A percentile compares a stretch with the other conserved stretches of the same genome.
Evolutionary conservation across 2,888 invertebrate genomes (phyloP).

Genomic region (Microctonus aethiopoides): DNA sequence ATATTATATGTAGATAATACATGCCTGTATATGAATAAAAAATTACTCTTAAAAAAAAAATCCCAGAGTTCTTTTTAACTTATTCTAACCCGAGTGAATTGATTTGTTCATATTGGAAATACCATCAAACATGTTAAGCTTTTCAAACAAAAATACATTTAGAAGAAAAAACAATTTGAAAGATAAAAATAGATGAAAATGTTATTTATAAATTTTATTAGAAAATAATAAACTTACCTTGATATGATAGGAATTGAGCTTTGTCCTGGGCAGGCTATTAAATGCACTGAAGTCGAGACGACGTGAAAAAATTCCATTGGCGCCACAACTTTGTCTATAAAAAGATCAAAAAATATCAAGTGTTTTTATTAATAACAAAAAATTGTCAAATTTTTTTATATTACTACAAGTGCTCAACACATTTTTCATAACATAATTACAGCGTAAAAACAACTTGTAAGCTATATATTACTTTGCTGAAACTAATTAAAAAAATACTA

Average conservation of each 20-base stretch:
- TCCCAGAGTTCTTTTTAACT: background rate
- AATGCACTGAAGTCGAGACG: slow-evolving; percentile 95
- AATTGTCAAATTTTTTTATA: too few species aligned
- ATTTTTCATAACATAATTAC: background rate
- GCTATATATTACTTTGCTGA: too few species aligned
- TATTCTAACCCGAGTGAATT: too few species aligned
- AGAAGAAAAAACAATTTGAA: background rate
- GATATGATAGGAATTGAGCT: slow-evolving; percentile 98
- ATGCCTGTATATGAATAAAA: background rate
- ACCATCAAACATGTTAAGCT: background rate
- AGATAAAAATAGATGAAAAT: background rate
- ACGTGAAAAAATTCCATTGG: slow-evolving; percentile 92
- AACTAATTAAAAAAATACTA: too few species aligned
- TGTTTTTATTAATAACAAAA: background rate
- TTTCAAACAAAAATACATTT: background rate
- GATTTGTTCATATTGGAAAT: background rate
- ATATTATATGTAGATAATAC: too few species aligned
- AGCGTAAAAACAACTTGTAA: too few species aligned
- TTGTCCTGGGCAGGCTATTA: slow-evolving; percentile 92
- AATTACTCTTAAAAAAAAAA: background rate
- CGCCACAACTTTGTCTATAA: slow-evolving; percentile 86
- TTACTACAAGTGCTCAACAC: too few species aligned
- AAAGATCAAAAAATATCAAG: slow-evolving; percentile 59
- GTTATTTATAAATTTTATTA: background rate
- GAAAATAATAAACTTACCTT: slow-evolving; percentile 77